Base-by-base conservation (phyloP, 2,113 vertebrate species). In the Megalops atlanticus region DNA sequence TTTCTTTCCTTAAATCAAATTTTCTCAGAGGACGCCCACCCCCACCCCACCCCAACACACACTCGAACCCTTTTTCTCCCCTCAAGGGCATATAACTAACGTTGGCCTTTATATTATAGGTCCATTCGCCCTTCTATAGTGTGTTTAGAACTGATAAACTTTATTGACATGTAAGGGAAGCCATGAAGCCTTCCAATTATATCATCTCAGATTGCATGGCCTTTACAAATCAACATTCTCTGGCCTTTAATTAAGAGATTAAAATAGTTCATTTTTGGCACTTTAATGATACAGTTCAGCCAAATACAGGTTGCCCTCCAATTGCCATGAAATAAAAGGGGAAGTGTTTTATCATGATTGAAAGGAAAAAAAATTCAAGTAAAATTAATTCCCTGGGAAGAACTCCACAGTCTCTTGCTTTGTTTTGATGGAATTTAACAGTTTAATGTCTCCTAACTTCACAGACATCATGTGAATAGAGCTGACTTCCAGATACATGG, bases 231-330 rank as follows among this genome's bases (percentile, higher is more conserved):
- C 35, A 1, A 12, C 45, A 43, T 36, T 27, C 79, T 49, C 14
- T 54, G 79, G 70, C 70, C 79, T 71, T 74, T 80, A 52, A 80
- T 80, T 80, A 73, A 73, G 31, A 47, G 79, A 80, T 80, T 80
- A 54, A 80, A 73, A 71, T 73, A 49, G 70, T 69, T 80, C 49
- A 33, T 24, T 74, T 80, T 79, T 70, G 58, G 64, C 58, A 54
- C 74, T 80, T 73, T 54, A 71, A 80, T 80, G 78, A 80, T 31
- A 2, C 54, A 1, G 58, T 43, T 38, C 49, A 14, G 68, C 45
- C 14, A 24, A 27, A 54, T 47, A 16, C 15, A 39, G 45, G 45
- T 74, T 41, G 11, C 33, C 58, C 45, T 73, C 41, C 1, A 43
- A 73, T n/a, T 21, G 45, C 21, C 11, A 45, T 15, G 11, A 73